Conservation (phyloP, 2,113 vertebrate genomes). For the Electrona antarctica region DNA sequence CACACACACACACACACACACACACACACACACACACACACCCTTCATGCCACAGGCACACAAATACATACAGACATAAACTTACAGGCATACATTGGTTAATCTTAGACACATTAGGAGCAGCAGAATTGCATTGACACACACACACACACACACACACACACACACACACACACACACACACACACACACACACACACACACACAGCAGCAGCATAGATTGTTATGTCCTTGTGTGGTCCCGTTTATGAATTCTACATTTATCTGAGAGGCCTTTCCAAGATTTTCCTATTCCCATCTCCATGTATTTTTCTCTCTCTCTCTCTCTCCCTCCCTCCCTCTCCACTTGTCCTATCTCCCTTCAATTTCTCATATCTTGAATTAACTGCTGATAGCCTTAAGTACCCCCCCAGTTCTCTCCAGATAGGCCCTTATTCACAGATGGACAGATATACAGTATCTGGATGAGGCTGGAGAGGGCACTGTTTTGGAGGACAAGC, state of each 20-base stretch:
- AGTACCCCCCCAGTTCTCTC: slow-evolving; percentile 69
- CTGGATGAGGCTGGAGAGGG: slow-evolving; percentile 32
- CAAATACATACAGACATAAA: no score
- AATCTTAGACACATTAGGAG: no score
- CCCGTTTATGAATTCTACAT: slow-evolving; percentile 67
- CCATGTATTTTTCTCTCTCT: slow-evolving; percentile 2
- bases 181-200: slow-evolving; percentile 17
- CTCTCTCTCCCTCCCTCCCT: slow-evolving; percentile 23
- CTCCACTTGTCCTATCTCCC: slow-evolving; percentile 70
- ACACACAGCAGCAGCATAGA: slow-evolving; percentile 9
- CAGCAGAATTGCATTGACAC: not conserved
- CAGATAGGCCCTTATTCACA: slow-evolving; percentile 65
- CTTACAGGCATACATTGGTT: no score
- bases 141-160: slow-evolving; percentile 28
- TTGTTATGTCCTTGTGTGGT: slow-evolving; percentile 56
- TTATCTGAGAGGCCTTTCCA: slow-evolving; percentile 71
- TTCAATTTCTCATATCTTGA: slow-evolving; percentile 81
- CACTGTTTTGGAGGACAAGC: slow-evolving; percentile 52
- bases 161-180: slow-evolving; percentile 10
- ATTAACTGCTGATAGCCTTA: slow-evolving; percentile 77
- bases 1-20: slow-evolving; percentile 21
- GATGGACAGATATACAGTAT: slow-evolving; percentile 68
- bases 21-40: slow-evolving; percentile 27
- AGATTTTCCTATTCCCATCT: slow-evolving; percentile 50
- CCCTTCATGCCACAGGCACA: no score